These are phyloP conservation scores for Digitonthophagus gazella DNA, from an alignment of 2,888 invertebrate species.

Conservation along the genomic window DNA sequence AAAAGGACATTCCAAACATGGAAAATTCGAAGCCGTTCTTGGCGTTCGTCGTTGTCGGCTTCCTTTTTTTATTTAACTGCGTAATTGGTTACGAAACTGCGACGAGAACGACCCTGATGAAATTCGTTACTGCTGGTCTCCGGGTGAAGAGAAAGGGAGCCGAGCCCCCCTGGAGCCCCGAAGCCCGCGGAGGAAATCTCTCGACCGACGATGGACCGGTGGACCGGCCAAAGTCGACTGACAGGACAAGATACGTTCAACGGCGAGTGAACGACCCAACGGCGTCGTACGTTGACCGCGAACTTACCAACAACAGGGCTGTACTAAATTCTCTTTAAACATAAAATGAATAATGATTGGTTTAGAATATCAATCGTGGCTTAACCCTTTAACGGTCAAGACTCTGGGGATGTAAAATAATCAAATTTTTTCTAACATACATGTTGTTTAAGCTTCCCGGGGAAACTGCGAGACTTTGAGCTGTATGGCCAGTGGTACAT, in stretches of 20 bases:
- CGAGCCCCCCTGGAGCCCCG: not conserved
- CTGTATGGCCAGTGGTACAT: too few relatives aligned
- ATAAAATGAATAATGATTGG: too few relatives aligned
- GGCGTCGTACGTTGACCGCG: constrained; percentile 9
- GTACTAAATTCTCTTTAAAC: not conserved
- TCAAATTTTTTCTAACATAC: too few relatives aligned
- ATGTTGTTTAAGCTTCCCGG: too few relatives aligned
- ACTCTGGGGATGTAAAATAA: too few relatives aligned
- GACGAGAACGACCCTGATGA: not conserved
- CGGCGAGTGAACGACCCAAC: constrained; percentile 12
- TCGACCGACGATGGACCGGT: not conserved
- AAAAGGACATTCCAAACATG: not conserved
- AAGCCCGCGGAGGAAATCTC: not conserved
- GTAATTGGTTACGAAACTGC: not conserved
- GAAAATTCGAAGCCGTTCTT: not conserved
- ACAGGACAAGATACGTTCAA: constrained; percentile 14
- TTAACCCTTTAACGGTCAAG: too few relatives aligned
- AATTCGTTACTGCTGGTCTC: not conserved
- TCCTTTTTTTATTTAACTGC: not conserved
- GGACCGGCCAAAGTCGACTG: constrained; percentile 12
- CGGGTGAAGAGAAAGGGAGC: not conserved
- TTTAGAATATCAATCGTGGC: too few relatives aligned
- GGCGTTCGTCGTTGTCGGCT: not conserved
- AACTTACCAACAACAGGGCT: not conserved
- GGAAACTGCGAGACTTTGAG: too few relatives aligned